Evolutionary conservation across 2,113 vertebrate genomes (phyloP), one percentile per base, ranked within the genome.

Genomic region (Nipponia nippon): DNA sequence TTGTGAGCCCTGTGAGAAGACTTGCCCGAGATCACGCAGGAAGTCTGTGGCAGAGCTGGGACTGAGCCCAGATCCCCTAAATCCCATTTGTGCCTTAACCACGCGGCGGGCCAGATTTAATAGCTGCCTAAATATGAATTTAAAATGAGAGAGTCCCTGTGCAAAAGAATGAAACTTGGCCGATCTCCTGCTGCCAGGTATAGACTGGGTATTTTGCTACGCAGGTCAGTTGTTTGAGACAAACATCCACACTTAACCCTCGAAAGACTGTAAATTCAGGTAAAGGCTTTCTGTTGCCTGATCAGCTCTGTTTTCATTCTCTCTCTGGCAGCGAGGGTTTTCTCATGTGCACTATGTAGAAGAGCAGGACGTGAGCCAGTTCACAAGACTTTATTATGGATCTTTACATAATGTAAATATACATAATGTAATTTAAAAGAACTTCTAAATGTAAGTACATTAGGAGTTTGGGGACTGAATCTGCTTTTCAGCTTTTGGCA

Each of bases 21-120:
- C 40, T 91, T 49, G 81, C 89, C 93, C 62, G 44, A 65, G 89
- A 87, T 94, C 82, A 90, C 11, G 0, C 82, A 95, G 89, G 87
- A 83, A 77, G 63, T 85, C 58, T 83, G 91, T 91, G 94, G 94
- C 86, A 95, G 49, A 89, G 83, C 56, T 93, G 92, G 89, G 94
- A 53, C 80, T 30, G 89, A 95, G 77, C 89, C 91, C 94, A 88
- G 89, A 87, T 86, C 89, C 87, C 85, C 85, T 20, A 63, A 95
- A 97, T 90, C 95, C 95, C 75, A 40, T 93, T 90, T 91, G 63
- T 94, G 94, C 89, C 58, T 77, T 77, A 93, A 73, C 82, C 94
- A 88, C 95, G 91, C 2, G 1, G 49, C 26, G 5, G 78, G 56
- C 79, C 95, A 89, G 88, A 93, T 96, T 97, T 93, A 92, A 97